Percentiles rank a stretch among this genome's conserved stretches.
Conservation (phyloP, 2,797 vertebrate genomes). For the Gallinago nigripennis region DNA sequence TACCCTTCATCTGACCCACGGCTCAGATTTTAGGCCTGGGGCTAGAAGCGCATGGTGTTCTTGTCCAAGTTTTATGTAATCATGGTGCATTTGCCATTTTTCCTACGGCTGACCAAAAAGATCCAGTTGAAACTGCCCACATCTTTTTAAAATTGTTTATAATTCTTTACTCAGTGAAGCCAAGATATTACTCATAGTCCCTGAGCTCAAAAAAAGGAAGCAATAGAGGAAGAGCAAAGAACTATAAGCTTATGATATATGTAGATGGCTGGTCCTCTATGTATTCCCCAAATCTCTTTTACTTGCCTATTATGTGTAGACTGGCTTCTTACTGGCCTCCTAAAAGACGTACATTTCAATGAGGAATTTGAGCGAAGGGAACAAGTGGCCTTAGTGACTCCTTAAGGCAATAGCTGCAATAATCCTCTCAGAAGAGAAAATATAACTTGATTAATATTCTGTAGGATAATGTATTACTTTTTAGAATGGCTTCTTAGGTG, state of each 20-base stretch:
- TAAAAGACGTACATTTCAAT: not conserved
- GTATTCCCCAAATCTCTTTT: not conserved
- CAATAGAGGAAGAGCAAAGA: not conserved
- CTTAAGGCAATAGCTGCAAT: conserved; percentile 11
- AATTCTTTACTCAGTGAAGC: not conserved
- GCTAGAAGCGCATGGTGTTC: not conserved
- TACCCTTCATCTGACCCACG: not conserved
- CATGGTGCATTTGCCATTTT: not conserved
- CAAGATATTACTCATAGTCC: not conserved
- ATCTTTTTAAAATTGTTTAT: not conserved
- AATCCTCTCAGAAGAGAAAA: conserved; percentile 18
- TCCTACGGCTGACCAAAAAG: not conserved
- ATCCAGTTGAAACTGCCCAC: not conserved
- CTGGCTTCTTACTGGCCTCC: not conserved
- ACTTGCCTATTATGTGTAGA: not conserved
- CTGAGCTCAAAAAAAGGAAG: not conserved
- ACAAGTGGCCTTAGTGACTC: not conserved
- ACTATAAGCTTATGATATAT: not conserved
- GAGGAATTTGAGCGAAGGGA: conserved; percentile 11
- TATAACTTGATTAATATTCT: conserved; percentile 7
- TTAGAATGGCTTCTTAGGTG: not conserved
- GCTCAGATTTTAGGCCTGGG: not conserved
- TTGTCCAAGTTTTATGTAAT: not conserved
- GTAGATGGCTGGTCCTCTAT: not conserved
- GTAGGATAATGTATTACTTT: not conserved